A percentile compares a stretch with the other conserved stretches of the same genome.
These are phyloP conservation scores for Hemibagrus guttatus DNA, from an alignment of 2,797 vertebrate species.

Conservation along the genomic window DNA sequence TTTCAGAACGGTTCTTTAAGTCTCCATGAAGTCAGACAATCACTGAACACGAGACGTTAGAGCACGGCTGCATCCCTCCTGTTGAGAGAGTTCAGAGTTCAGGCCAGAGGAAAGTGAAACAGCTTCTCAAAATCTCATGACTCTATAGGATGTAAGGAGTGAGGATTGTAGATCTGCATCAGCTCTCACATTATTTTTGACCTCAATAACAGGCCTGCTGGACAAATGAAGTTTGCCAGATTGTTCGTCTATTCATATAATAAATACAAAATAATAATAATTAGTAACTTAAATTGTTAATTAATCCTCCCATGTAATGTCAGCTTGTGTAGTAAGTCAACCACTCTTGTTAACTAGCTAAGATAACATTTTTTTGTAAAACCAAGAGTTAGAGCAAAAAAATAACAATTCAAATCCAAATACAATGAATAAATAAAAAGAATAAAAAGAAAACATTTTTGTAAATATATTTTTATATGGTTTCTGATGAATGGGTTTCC, in stretches of 20 bases:
- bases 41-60: constrained; percentile 30
- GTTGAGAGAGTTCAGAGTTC: constrained; percentile 51
- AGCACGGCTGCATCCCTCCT: constrained; percentile 36
- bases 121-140: constrained; percentile 47
- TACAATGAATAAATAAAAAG: background rate
- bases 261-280: background rate
- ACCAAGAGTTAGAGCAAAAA: background rate
- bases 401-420: background rate
- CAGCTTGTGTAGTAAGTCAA: background rate
- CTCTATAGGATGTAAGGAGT: background rate
- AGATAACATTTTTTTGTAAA: background rate
- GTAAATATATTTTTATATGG: background rate
- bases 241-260: background rate
- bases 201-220: background rate
- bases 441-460: background rate
- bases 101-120: constrained; percentile 35
- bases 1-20: constrained; percentile 37
- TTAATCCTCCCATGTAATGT: background rate
- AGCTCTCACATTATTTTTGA: background rate
- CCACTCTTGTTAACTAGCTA: background rate
- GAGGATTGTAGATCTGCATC: constrained; percentile 13
- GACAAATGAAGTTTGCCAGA: background rate
- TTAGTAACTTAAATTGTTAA: background rate
- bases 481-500: background rate
- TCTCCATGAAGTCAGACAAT: constrained; percentile 39